Percentiles rank a stretch among this genome's conserved stretches.
These are phyloP conservation scores for Grus americana DNA, from an alignment of 2,113 vertebrate genomes.

Conservation along the genomic window DNA sequence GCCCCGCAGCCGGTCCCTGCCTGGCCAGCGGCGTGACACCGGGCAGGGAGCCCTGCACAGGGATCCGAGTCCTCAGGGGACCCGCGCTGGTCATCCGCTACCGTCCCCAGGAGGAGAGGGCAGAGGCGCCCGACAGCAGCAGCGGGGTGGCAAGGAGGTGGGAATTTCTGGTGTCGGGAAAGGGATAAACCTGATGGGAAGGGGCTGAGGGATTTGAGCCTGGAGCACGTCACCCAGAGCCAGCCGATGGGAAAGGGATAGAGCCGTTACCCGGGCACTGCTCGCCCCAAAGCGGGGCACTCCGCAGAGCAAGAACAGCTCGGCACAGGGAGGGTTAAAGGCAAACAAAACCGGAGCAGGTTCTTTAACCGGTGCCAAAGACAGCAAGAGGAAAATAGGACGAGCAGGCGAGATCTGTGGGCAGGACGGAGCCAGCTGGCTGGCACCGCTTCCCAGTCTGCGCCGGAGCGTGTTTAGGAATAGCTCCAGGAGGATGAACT, in stretches of 20 bases:
- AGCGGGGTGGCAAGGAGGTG: neutral
- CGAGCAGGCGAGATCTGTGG: neutral
- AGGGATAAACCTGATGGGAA: neutral
- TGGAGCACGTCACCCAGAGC: neutral
- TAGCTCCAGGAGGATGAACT: conserved; percentile 27
- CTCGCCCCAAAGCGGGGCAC: neutral
- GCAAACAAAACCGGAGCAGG: neutral
- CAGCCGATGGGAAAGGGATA: neutral
- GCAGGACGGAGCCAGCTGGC: conserved; percentile 60
- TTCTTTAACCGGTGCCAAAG: conserved; percentile 9
- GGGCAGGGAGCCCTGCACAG: neutral
- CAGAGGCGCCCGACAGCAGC: neutral
- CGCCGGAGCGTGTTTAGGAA: conserved; percentile 11
- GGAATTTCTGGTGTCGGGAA: neutral
- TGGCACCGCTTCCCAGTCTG: conserved; percentile 15
- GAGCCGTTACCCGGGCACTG: rapidly evolving
- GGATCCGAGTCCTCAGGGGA: neutral
- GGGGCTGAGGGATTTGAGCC: neutral
- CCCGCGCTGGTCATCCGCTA: neutral
- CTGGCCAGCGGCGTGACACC: rapidly evolving
- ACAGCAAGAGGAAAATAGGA: conserved; percentile 31
- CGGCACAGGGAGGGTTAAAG: conserved; percentile 32
- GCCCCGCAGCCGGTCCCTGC: neutral
- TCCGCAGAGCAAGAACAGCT: rapidly evolving
- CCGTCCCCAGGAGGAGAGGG: neutral